A percentile compares a stretch with the other conserved stretches of the same genome.
These are phyloP conservation scores for Rosalia funebris DNA, from an alignment of 2,888 invertebrate genomes.

Conservation along the genomic window DNA sequence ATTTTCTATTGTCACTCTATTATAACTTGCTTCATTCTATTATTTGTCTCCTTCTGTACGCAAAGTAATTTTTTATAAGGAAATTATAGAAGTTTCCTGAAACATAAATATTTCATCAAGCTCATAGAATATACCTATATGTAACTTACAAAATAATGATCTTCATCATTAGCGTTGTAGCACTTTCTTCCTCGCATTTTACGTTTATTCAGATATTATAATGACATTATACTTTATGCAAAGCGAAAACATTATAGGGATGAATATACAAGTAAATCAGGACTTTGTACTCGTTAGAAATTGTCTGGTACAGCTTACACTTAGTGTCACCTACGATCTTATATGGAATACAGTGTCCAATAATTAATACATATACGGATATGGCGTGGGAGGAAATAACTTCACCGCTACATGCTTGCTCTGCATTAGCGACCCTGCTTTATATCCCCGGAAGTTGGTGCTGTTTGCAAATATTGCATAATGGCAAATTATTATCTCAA, in stretches of 20 bases:
- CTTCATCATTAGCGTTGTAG: too few species aligned
- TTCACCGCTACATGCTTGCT: slow-evolving; percentile 40
- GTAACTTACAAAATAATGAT: too few species aligned
- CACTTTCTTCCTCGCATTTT: too few species aligned
- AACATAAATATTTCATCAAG: too few species aligned
- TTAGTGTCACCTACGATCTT: slow-evolving; percentile 45
- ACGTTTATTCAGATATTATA: neutral
- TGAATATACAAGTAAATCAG: slow-evolving; percentile 12
- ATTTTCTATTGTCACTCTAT: too few species aligned
- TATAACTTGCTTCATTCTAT: too few species aligned
- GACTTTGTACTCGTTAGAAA: slow-evolving; percentile 3
- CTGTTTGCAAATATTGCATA: slow-evolving; percentile 44
- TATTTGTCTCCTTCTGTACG: too few species aligned
- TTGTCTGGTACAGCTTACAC: slow-evolving; percentile 14
- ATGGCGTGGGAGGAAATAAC: slow-evolving; percentile 47
- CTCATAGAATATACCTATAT: too few species aligned
- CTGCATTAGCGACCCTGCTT: slow-evolving; percentile 41
- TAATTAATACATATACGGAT: slow-evolving; percentile 53
- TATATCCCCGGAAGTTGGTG: slow-evolving; percentile 45
- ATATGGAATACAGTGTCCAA: slow-evolving; percentile 44
- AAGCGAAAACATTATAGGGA: neutral
- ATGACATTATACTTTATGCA: neutral
- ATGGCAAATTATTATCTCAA: slow-evolving; percentile 47
- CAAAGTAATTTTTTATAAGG: too few species aligned
- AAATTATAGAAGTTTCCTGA: too few species aligned